Conservation (phyloP, 37 sponge, comb jelly and placozoan species). For the Aplysina aerophoba region DNA sequence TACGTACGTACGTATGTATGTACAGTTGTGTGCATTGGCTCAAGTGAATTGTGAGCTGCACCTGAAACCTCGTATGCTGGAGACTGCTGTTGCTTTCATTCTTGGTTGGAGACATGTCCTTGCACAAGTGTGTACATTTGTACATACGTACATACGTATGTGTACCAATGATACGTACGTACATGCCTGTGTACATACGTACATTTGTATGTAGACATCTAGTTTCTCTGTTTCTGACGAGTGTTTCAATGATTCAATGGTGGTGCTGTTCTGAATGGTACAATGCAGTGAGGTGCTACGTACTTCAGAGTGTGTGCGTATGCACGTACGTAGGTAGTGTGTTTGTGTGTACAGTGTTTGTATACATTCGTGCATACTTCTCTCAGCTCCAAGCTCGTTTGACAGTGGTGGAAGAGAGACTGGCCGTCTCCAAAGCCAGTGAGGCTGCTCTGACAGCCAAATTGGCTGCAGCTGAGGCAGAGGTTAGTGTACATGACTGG, state of each 20-base stretch:
- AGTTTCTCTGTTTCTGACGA: too few relatives aligned
- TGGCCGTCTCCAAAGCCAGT: conserved; percentile 8
- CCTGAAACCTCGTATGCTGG: too few relatives aligned
- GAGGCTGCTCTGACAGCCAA: conserved; percentile 1
- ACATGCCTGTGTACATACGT: not conserved
- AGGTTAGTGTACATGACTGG: not conserved
- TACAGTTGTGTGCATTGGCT: too few relatives aligned
- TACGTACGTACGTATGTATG: too few relatives aligned
- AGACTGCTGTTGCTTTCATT: too few relatives aligned
- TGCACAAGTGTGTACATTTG: not conserved
- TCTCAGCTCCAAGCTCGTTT: not conserved
- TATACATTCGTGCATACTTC: not conserved
- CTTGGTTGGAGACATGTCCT: too few relatives aligned
- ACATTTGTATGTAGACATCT: not conserved
- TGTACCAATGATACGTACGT: not conserved
- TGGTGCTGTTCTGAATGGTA: too few relatives aligned
- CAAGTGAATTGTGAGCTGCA: too few relatives aligned
- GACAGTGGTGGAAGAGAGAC: not conserved
- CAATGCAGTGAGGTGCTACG: too few relatives aligned
- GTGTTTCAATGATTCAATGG: too few relatives aligned
- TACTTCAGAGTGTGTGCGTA: too few relatives aligned
- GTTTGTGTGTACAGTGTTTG: not conserved
- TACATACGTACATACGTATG: not conserved
- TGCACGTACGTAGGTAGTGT: not conserved
- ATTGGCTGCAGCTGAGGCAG: not conserved